Evolutionary conservation across 2,888 invertebrate genomes (phyloP), one percentile per base, ranked within the genome.

Genomic region (Harmothoe impar): DNA sequence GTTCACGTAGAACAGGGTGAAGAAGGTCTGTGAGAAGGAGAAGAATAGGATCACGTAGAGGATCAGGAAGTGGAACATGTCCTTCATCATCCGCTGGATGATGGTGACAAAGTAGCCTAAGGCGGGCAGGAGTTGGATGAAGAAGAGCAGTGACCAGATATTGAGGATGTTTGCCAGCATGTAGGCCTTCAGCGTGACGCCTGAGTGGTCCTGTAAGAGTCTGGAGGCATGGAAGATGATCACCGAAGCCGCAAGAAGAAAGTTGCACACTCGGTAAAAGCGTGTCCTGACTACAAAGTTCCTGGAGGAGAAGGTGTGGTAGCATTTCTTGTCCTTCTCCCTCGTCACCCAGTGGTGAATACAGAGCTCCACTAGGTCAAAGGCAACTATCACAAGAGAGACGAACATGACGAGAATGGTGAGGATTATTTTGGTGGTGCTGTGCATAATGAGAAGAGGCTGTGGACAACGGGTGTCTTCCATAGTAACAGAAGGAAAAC

Each of bases 21-120:
- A 88, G 62, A 91, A 91, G 29, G 89, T 89, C 89, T 89, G 89
- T 10, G 91, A 91, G 52, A 91, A 91, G 52, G 68, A 52, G 77
- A 91, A 89, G 91, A 91, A 89, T 15, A 91, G 68, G 29, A 89
- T 72, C 33, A 91, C 56, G 72, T 89, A 91, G 33, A 91, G 81
- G 51, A 91, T 81, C 12, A 89, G 89, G 86, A 91, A 91, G 56
- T 91, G 89, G 62, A 91, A 91, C 91, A 91, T 89, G 52, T 91
- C 91, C 68, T 91, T 91, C 43, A 91, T 56, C 91, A 91, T 91
- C 20, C 89, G 56, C 31, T 91, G 91, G 31, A 91, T 89, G 33
- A 91, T 89, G n/a, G 89, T 89, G 35, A 91, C 91, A 62, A 89
- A 91, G 54, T 91, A 88, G 23, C 91, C 91, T 5, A 91, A n/a